Conservation (phyloP, 2,888 invertebrate genomes). For the Cistogaster globosa region DNA sequence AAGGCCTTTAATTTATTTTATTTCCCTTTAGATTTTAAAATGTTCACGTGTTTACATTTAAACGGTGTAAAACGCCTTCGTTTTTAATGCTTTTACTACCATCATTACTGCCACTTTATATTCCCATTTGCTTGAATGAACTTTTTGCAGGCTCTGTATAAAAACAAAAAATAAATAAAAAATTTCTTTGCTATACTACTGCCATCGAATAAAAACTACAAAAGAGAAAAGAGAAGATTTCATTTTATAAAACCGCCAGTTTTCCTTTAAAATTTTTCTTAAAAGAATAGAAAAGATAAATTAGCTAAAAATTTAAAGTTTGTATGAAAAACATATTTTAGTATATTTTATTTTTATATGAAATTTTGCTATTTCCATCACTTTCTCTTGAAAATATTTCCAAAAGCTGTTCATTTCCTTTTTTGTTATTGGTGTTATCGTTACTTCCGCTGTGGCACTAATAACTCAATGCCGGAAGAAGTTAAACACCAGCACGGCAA, state of each 20-base stretch:
- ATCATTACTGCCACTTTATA: constrained; percentile 66
- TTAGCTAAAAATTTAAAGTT: constrained; percentile 29
- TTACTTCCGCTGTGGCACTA: constrained; percentile 75
- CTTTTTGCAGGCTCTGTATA: constrained; percentile 49
- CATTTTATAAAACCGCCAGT: constrained; percentile 41
- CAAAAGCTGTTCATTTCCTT: constrained; percentile 78
- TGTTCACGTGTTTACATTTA: constrained; percentile 32
- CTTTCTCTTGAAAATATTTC: constrained; percentile 67
- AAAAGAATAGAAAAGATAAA: constrained; percentile 40
- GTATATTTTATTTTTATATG: not conserved
- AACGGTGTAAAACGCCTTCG: constrained; percentile 42
- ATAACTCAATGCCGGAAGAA: constrained; percentile 73
- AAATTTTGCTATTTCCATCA: constrained; percentile 34
- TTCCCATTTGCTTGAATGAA: constrained; percentile 62
- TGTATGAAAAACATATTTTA: constrained; percentile 4
- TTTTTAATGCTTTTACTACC: constrained; percentile 39
- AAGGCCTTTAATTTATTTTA: constrained; percentile 35
- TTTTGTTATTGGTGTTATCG: constrained; percentile 75
- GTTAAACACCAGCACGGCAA: constrained; percentile 46
- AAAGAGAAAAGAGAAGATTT: constrained; percentile 12
- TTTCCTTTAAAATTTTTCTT: constrained; percentile 34
- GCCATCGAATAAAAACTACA: constrained; percentile 10
- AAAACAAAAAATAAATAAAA: constrained; percentile 4
- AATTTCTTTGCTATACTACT: constrained; percentile 5
- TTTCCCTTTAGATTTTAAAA: constrained; percentile 28